Evolutionary conservation across 2,113 vertebrate genomes (phyloP), one percentile per base, ranked within the genome.

Genomic region (Neotragus pygmaeus): DNA sequence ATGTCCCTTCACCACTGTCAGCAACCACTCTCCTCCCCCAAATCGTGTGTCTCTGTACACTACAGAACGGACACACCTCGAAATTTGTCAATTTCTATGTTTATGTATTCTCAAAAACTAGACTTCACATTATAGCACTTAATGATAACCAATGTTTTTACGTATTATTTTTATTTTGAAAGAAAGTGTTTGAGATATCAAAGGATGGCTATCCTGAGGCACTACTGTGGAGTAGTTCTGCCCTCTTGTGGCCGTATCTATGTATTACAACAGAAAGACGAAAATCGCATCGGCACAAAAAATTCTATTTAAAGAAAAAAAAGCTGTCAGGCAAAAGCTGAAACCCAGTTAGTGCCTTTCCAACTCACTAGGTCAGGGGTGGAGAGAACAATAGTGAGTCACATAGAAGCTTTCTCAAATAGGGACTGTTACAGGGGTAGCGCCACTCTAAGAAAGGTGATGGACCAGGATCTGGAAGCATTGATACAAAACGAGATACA

Each of bases 211-310:
- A 45, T 14, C 39, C 21, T 5, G 39, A 7, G 33, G n/a, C 30
- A 21, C 47, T 17, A 83, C 0, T 30, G 11, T 70, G 39, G 55
- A 2, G 6, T 28, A 58, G 9, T 3, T 73, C 92, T 95, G 94
- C 81, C 96, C 95, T 95, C 98, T 94, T 77, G 94, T 98, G 97
- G 88, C 49, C 75, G 60, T 0, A 13, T 17, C 1, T 93, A 60
- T 88, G 91, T 77, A 96, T 70, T 93, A 87, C 96, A 90, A 57
- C 21, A n/a, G 33, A 64, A 73, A 51, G 21, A 45, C 7, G 27
- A 62, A 93, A 55, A 81, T 8, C 1, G 2, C 13, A 57, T 17
- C 27, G 16, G 13, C n/a, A 89, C 19, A 90, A 45, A 97, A 39
- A 90, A 85, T 58, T 39, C 25, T 49, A 81, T 45, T 21, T 0